Conservation (phyloP, 2,888 invertebrate species). For the Pyrrhosoma nymphula region DNA sequence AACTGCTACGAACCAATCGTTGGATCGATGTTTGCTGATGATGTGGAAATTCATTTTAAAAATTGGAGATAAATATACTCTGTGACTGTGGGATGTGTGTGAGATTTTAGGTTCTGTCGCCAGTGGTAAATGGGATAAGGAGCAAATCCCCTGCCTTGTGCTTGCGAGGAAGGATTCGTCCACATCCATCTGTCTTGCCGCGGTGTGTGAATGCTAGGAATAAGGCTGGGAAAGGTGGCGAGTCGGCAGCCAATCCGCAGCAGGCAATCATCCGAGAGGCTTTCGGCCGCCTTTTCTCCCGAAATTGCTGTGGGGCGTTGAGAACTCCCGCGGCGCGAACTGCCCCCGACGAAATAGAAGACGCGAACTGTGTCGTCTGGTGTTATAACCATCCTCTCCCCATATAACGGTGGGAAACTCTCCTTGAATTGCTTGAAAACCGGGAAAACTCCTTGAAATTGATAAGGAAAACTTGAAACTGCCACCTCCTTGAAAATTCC, state of each 20-base stretch:
- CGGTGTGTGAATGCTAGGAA: neutral
- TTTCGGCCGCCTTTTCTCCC: neutral
- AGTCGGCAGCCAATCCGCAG: neutral
- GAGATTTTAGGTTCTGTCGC: neutral
- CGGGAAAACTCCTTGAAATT: too few species aligned
- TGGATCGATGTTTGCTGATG: too few species aligned
- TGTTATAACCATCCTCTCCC: too few species aligned
- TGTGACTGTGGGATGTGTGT: too few species aligned
- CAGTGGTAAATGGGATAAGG: neutral
- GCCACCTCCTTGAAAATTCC: too few species aligned
- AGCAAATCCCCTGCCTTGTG: neutral
- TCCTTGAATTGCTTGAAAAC: too few species aligned
- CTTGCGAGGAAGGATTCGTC: neutral
- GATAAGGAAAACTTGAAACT: too few species aligned
- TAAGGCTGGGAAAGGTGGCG: neutral
- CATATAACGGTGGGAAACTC: too few species aligned
- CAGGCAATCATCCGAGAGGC: neutral
- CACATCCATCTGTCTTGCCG: neutral
- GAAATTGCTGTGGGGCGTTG: neutral
- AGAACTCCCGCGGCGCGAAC: neutral
- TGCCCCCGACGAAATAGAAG: neutral
- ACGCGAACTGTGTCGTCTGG: too few species aligned
- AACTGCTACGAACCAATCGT: too few species aligned
- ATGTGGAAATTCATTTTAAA: too few species aligned
- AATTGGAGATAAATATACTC: too few species aligned